Percentiles rank a stretch among this genome's conserved stretches.
Conservation (phyloP, 1,140 invertebrate species). For the Orussus abietinus region DNA sequence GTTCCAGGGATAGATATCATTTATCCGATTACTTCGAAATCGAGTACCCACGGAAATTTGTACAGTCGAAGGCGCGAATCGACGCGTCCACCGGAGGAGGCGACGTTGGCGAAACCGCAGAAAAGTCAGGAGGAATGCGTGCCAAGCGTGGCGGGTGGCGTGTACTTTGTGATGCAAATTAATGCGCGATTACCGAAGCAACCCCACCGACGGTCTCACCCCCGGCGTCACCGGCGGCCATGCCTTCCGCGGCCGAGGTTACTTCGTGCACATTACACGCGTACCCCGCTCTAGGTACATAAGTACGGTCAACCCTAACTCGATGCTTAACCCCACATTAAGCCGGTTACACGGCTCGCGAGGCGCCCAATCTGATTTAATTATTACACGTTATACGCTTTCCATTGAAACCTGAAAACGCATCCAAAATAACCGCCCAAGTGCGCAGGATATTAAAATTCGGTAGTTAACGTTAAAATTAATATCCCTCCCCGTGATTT, state of each 20-base stretch:
- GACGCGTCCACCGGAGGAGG: constrained; percentile 15
- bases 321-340: constrained; percentile 33
- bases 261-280: constrained; percentile 4
- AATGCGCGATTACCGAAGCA: constrained; percentile 49
- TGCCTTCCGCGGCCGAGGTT: not conserved
- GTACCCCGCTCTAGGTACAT: not conserved
- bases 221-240: not conserved
- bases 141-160: constrained; percentile 41
- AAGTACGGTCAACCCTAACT: constrained; percentile 11
- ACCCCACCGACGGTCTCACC: constrained; percentile 19
- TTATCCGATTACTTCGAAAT: too few species aligned
- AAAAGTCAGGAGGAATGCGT: constrained; percentile 38
- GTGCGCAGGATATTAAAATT: too few species aligned
- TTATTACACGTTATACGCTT: constrained; percentile 40
- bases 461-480: too few species aligned
- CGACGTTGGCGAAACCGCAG: constrained; percentile 1
- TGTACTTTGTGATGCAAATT: constrained; percentile 51
- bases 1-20: too few species aligned
- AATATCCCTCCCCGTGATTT: too few species aligned
- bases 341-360: constrained; percentile 31
- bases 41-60: too few species aligned
- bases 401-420: constrained; percentile 9
- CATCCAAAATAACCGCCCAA: too few species aligned
- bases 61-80: too few species aligned
- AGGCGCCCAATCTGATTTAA: constrained; percentile 39